Percentiles rank a stretch among this genome's conserved stretches.
phyloP scores from a whole-genome alignment of 2,797 vertebrate genomes.

The Botia kubotai region DNA sequence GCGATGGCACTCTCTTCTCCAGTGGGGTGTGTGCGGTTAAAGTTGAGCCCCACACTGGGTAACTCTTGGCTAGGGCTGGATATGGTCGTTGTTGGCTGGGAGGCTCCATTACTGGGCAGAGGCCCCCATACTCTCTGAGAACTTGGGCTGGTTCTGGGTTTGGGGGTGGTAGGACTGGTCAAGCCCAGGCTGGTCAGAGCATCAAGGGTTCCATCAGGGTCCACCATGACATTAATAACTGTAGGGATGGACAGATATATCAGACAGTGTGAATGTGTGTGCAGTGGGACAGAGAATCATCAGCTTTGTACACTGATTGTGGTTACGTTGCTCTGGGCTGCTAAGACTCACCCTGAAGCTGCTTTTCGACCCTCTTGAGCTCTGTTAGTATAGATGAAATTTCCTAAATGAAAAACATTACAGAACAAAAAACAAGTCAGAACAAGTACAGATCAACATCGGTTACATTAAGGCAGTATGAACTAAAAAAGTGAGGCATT shows the following conservation, averaged over 20 bases:
- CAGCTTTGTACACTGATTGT: not conserved
- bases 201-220: conserved; percentile 95
- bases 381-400: conserved; percentile 95
- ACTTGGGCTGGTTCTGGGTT: conserved; percentile 77
- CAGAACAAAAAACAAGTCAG: no score
- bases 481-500: not conserved
- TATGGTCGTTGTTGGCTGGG: conserved; percentile 42
- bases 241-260: conserved; percentile 20
- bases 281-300: not conserved
- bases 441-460: not conserved
- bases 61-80: conserved; percentile 67
- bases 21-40: conserved; percentile 87
- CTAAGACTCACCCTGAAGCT: conserved; percentile 88
- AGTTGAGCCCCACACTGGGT: conserved; percentile 77
- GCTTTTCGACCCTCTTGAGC: conserved; percentile 94
- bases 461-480: not conserved
- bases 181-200: conserved; percentile 89
- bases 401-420: conserved; percentile 77
- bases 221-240: conserved; percentile 98
- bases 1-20: conserved; percentile 86
- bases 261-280: not conserved
- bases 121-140: conserved; percentile 72
- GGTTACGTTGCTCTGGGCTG: no score
- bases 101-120: conserved; percentile 68
- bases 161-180: conserved; percentile 80